A percentile compares a stretch with the other conserved stretches of the same genome.
Evolutionary conservation across 2,888 invertebrate species (phyloP).

Genomic region (Rhamphomyia laevipes): DNA sequence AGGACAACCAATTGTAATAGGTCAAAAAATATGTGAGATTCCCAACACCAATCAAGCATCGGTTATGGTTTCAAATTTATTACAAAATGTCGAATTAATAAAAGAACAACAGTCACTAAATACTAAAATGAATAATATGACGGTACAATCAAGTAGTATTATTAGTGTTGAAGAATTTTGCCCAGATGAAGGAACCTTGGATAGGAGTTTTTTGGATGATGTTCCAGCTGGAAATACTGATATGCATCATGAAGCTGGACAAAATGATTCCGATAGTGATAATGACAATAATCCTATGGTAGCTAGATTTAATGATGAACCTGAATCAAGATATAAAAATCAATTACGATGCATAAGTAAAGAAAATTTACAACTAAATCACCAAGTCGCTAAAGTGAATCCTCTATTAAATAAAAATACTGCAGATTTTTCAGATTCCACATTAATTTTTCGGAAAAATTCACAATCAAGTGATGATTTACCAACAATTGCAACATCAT

Average conservation of each 20-base stretch:
- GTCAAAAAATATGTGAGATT: conserved; percentile 12
- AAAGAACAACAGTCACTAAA: neutral
- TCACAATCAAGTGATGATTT: conserved; percentile 18
- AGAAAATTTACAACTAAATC: neutral
- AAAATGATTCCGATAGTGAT: conserved; percentile 41
- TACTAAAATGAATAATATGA: neutral
- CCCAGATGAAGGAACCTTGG: conserved; percentile 59
- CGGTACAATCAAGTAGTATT: conserved; percentile 17
- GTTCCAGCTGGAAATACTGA: conserved; percentile 27
- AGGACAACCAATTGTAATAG: conserved; percentile 17
- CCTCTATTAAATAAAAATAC: too few relatives aligned
- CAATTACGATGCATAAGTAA: neutral
- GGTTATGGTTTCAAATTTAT: neutral
- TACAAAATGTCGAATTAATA: conserved; percentile 1
- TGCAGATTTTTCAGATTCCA: neutral
- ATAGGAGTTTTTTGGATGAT: conserved; percentile 66
- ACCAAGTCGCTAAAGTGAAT: neutral
- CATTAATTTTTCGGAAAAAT: conserved; percentile 8
- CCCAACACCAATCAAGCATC: conserved; percentile 1
- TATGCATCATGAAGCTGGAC: conserved; percentile 10
- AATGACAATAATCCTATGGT: conserved; percentile 68
- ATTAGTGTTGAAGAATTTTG: conserved; percentile 59
- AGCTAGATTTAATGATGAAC: conserved; percentile 73
- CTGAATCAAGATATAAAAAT: conserved; percentile 20
- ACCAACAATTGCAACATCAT: conserved; percentile 20